Evolutionary conservation across 2,888 invertebrate species (phyloP).

Genomic region (Stenichneumon culpator): DNA sequence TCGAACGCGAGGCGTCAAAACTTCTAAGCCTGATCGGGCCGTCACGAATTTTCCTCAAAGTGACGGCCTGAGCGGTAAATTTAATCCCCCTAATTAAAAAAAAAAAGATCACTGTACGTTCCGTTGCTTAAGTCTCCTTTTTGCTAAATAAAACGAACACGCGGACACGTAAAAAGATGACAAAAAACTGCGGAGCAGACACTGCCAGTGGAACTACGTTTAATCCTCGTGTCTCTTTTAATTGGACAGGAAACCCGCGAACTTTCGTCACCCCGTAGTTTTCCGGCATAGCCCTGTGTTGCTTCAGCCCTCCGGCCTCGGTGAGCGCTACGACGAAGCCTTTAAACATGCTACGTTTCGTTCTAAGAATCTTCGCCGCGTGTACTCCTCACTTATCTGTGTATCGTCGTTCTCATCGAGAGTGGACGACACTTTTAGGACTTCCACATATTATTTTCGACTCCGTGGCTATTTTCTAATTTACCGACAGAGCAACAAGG

Average conservation of each 20-base stretch:
- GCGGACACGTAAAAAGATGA: constrained; percentile 14
- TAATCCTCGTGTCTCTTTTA: constrained; percentile 68
- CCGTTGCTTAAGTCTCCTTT: constrained; percentile 30
- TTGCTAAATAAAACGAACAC: constrained; percentile 36
- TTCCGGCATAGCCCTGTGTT: constrained; percentile 23
- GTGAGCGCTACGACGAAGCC: constrained; percentile 50
- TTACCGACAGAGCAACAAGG: neutral
- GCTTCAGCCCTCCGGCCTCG: constrained; percentile 26
- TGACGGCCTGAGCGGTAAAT: neutral
- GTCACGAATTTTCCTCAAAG: neutral
- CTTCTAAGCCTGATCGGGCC: constrained; percentile 26
- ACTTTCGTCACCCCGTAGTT: constrained; percentile 61
- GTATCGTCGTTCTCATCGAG: constrained; percentile 28
- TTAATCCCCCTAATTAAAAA: neutral
- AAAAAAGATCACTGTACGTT: constrained; percentile 10
- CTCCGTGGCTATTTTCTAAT: neutral
- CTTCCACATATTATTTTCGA: constrained; percentile 38
- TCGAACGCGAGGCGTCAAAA: constrained; percentile 57
- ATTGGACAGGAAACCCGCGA: constrained; percentile 68
- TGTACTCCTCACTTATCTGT: neutral
- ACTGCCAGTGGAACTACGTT: constrained; percentile 51
- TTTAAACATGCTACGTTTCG: constrained; percentile 30
- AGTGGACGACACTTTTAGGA: constrained; percentile 49
- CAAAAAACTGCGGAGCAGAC: constrained; percentile 20
- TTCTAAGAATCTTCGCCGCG: constrained; percentile 40